Evolutionary conservation across 2,797 vertebrate genomes (phyloP).

Genomic region (Ceryle rudis): DNA sequence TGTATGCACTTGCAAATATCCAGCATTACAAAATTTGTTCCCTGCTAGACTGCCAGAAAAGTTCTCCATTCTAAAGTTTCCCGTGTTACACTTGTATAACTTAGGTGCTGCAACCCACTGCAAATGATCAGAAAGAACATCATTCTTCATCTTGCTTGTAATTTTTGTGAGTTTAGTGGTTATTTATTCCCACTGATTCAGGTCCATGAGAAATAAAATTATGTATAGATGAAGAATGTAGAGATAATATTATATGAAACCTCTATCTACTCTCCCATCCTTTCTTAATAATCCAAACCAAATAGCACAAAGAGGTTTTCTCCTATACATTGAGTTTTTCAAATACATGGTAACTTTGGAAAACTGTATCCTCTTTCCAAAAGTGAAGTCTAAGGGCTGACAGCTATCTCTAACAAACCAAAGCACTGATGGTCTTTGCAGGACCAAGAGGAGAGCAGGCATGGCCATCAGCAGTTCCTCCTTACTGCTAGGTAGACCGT

Average conservation of each 20-base stretch:
- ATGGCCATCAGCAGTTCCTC: neutral
- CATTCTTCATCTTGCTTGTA: neutral
- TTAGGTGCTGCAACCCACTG: neutral
- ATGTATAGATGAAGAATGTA: neutral
- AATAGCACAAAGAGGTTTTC: neutral
- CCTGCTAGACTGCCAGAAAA: neutral
- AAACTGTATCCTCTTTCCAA: neutral
- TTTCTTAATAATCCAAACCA: neutral
- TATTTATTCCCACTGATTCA: neutral
- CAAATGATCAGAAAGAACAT: neutral
- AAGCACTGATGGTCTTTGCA: neutral
- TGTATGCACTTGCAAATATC: neutral
- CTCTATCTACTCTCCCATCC: neutral
- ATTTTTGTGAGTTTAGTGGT: neutral
- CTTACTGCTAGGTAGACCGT: neutral
- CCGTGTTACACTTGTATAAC: neutral
- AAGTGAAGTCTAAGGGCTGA: neutral
- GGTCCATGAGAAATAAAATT: neutral
- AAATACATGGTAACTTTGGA: neutral
- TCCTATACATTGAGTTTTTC: neutral
- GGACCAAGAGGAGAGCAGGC: neutral
- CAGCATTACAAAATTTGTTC: neutral
- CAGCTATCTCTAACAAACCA: neutral
- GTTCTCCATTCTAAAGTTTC: neutral
- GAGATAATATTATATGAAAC: neutral